Percentiles rank a stretch among this genome's conserved stretches.
phyloP scores from a whole-genome alignment of 2,888 invertebrate species.

The Drosophila falleni region DNA sequence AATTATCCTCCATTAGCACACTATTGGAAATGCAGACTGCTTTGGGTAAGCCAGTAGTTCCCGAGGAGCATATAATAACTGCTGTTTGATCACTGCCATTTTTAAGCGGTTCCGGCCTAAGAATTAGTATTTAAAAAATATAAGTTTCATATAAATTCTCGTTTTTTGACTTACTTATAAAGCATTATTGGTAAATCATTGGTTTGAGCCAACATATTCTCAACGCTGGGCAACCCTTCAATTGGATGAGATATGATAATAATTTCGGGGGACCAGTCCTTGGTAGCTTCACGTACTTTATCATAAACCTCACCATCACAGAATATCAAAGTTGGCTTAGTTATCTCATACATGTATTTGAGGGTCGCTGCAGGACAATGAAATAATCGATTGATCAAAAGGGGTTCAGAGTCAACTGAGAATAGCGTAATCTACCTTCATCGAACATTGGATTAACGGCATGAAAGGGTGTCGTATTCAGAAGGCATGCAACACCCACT shows the following conservation, averaged over 20 bases:
- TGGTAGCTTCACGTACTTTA: slow-evolving; percentile 49
- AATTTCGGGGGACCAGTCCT: slow-evolving; percentile 52
- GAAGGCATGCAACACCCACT: slow-evolving; percentile 59
- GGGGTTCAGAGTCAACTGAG: not conserved
- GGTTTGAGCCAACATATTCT: slow-evolving; percentile 47
- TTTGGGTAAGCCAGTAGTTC: slow-evolving; percentile 76
- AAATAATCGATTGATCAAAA: not conserved
- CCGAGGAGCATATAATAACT: slow-evolving; percentile 74
- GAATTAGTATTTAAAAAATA: no score
- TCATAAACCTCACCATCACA: slow-evolving; percentile 59
- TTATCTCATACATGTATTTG: slow-evolving; percentile 46
- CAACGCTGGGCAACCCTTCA: slow-evolving; percentile 48
- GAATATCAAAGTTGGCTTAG: slow-evolving; percentile 63
- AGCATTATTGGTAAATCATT: slow-evolving; percentile 36
- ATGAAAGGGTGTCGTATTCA: slow-evolving; percentile 67
- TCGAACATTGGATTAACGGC: slow-evolving; percentile 64
- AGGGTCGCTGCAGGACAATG: slow-evolving; percentile 40
- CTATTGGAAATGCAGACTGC: slow-evolving; percentile 64
- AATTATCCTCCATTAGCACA: slow-evolving; percentile 47
- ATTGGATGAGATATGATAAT: slow-evolving; percentile 55
- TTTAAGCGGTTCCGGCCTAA: slow-evolving; percentile 54
- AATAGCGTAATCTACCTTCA: slow-evolving; percentile 44
- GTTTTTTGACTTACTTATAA: slow-evolving; percentile 49
- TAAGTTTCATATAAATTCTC: not conserved
- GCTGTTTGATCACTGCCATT: slow-evolving; percentile 61